Percentiles rank a stretch among this genome's conserved stretches.
Evolutionary conservation across 1,140 invertebrate genomes (phyloP).

Genomic region (Sycophaga agraensis): DNA sequence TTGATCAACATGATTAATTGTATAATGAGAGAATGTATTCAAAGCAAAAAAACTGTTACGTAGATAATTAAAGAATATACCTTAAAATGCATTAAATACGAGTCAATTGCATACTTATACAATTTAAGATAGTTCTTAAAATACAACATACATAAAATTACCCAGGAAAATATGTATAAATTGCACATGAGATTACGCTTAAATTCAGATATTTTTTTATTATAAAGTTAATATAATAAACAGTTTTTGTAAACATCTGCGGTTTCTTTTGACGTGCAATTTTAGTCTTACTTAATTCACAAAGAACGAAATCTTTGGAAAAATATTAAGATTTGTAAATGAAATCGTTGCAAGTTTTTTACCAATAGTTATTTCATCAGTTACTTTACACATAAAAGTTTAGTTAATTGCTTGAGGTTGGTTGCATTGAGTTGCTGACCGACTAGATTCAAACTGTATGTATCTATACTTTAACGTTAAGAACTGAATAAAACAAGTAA

Average conservation of each 20-base stretch:
- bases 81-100: slow-evolving; percentile 3
- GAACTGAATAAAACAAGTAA: neutral
- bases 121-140: neutral
- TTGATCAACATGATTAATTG: too few species aligned
- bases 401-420: slow-evolving; percentile 3
- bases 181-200: neutral
- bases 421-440: slow-evolving; percentile 21
- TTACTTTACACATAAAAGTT: slow-evolving; percentile 2
- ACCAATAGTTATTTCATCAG: neutral
- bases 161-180: neutral
- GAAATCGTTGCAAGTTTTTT: slow-evolving; percentile 11
- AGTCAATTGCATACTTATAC: neutral
- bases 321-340: neutral
- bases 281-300: too few species aligned
- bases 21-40: too few species aligned
- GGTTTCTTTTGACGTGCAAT: too few species aligned
- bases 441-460: slow-evolving; percentile 24
- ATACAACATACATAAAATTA: slow-evolving; percentile 1
- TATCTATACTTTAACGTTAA: slow-evolving; percentile 1
- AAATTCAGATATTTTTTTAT: neutral
- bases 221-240: neutral
- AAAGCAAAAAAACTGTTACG: too few species aligned
- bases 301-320: neutral
- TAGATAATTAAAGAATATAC: too few species aligned
- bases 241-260: neutral